phyloP scores from a whole-genome alignment of 2,797 vertebrate genomes.

The Ctenosaura bakeri region DNA sequence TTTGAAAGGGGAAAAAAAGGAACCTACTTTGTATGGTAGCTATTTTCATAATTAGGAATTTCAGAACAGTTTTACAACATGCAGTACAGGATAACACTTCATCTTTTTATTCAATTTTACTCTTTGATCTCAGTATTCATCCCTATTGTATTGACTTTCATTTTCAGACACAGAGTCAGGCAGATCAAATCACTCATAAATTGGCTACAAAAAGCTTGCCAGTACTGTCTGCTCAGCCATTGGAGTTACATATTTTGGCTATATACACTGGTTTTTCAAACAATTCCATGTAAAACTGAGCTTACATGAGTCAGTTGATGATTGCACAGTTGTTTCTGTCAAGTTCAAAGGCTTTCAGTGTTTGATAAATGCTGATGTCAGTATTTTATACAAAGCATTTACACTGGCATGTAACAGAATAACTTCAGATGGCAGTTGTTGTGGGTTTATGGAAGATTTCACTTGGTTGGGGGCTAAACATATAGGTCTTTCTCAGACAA shows the following conservation, averaged over 20 bases:
- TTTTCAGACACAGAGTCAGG: neutral
- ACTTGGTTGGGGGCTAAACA: neutral
- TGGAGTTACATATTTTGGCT: slow-evolving; percentile 31
- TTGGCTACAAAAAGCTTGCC: neutral
- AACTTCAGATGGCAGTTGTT: rapidly evolving
- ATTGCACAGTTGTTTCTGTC: slow-evolving; percentile 9
- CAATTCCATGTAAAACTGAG: neutral
- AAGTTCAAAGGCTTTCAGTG: slow-evolving; percentile 41
- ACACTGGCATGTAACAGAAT: slow-evolving; percentile 29
- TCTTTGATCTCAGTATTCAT: slow-evolving; percentile 21
- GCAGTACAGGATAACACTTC: neutral
- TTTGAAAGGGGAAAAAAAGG: neutral
- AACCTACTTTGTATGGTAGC: neutral
- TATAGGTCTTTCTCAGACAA: neutral
- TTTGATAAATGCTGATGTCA: slow-evolving; percentile 37
- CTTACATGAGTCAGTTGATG: slow-evolving; percentile 6
- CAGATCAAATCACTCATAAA: slow-evolving; percentile 9
- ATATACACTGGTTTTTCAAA: slow-evolving; percentile 45
- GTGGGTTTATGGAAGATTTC: neutral
- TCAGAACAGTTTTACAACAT: neutral
- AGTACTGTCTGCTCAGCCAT: neutral
- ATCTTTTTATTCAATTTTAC: rapidly evolving
- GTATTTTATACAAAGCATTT: neutral
- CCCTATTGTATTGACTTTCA: slow-evolving; percentile 27
- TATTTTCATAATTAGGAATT: slow-evolving; percentile 27